phyloP scores from a whole-genome alignment of 1,140 invertebrate species.

The Meloidogyne floridensis region DNA sequence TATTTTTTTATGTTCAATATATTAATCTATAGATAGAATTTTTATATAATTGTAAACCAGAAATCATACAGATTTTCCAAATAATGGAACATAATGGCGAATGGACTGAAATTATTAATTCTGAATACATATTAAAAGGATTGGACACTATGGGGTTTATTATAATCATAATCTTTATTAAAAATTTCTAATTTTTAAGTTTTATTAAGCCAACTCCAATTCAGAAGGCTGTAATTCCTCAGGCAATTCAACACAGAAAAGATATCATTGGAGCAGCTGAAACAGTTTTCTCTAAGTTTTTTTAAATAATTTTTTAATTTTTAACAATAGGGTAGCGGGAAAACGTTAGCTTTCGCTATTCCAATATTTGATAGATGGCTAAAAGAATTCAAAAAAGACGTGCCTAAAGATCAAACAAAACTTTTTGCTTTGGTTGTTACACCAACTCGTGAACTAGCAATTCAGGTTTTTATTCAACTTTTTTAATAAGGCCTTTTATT shows the following conservation, averaged over 20 bases:
- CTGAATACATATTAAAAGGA: slow-evolving; percentile 32
- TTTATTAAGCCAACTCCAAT: slow-evolving; percentile 84
- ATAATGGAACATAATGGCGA: not conserved
- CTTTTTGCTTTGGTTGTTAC: slow-evolving; percentile 79
- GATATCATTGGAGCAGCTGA: slow-evolving; percentile 93
- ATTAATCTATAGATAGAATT: too few relatives aligned
- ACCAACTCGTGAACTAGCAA: slow-evolving; percentile 89
- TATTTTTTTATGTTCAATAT: too few relatives aligned
- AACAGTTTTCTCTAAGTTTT: slow-evolving; percentile 69
- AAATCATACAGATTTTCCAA: not conserved
- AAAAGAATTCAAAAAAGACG: not conserved
- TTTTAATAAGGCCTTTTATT: not conserved
- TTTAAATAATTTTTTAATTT: slow-evolving; percentile 1
- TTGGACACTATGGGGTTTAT: slow-evolving; percentile 35
- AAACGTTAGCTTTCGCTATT: slow-evolving; percentile 93
- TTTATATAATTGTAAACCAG: too few relatives aligned
- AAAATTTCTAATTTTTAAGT: slow-evolving; percentile 67
- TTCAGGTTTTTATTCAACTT: slow-evolving; percentile 74
- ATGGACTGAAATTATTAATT: slow-evolving; percentile 29
- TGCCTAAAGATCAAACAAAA: slow-evolving; percentile 30
- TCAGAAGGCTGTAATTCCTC: slow-evolving; percentile 76
- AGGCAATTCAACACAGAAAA: slow-evolving; percentile 80
- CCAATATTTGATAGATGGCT: slow-evolving; percentile 84
- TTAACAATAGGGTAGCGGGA: slow-evolving; percentile 80
- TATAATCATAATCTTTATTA: slow-evolving; percentile 28